A percentile compares a stretch with the other conserved stretches of the same genome.
phyloP scores from a whole-genome alignment of 2,797 vertebrate genomes.

The Chiroxiphia lanceolata region DNA sequence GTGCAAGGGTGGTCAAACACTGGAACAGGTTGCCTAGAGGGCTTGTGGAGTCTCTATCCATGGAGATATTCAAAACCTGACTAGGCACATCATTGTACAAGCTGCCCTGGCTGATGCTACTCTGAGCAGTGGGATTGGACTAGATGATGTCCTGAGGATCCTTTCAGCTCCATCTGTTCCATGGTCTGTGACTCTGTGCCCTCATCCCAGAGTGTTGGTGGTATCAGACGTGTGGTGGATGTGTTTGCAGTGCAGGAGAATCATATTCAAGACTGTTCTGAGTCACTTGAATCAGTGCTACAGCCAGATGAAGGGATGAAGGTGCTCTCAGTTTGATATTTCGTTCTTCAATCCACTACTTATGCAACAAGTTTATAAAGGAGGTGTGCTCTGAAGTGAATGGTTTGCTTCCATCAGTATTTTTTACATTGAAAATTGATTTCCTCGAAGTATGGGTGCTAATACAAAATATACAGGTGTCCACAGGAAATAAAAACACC shows the following conservation, averaged over 20 bases:
- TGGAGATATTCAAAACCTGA: neutral
- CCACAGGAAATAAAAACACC: neutral
- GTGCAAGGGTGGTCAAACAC: neutral
- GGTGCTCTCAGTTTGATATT: neutral
- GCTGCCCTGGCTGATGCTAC: neutral
- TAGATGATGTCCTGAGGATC: neutral
- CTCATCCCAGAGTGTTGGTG: neutral
- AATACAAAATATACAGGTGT: neutral
- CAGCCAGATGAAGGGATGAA: neutral
- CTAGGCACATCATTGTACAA: neutral
- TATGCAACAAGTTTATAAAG: neutral
- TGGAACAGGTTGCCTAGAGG: neutral
- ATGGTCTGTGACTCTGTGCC: neutral
- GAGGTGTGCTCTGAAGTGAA: neutral
- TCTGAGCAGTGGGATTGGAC: neutral
- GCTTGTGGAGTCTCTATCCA: neutral
- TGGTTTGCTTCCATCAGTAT: neutral
- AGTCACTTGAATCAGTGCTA: neutral
- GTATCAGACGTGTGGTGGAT: accelerated
- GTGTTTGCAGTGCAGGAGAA: neutral
- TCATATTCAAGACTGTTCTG: neutral
- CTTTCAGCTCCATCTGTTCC: neutral
- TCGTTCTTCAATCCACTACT: neutral
- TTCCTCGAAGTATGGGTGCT: neutral
- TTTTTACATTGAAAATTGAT: neutral